Evolutionary conservation across 1,140 invertebrate genomes (phyloP).

Genomic region (Eupristina koningsbergeri): DNA sequence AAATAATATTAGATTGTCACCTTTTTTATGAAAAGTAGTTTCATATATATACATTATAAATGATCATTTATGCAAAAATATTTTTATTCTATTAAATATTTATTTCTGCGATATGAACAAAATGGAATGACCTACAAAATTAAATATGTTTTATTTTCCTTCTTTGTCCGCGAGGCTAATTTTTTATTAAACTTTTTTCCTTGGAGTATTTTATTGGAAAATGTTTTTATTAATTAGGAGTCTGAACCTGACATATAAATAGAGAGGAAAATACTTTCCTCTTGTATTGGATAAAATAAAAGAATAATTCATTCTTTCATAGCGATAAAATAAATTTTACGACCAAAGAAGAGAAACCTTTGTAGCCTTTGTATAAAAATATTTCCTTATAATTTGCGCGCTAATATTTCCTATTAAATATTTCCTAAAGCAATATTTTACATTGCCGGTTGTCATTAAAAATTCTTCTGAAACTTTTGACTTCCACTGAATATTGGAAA

Average conservation of each 20-base stretch:
- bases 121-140: slow-evolving; percentile 14
- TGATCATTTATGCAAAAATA: background rate
- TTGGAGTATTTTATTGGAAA: background rate
- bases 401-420: background rate
- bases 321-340: background rate
- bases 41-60: no score
- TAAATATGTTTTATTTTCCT: background rate
- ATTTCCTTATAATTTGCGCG: background rate
- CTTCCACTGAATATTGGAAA: no score
- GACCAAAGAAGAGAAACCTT: background rate
- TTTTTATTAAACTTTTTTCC: slow-evolving; percentile 8
- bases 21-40: no score
- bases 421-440: background rate
- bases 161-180: background rate
- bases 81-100: background rate
- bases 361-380: background rate
- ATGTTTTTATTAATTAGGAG: background rate
- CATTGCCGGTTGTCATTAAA: no score
- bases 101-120: background rate
- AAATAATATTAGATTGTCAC: no score
- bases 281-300: background rate
- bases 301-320: background rate
- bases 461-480: no score
- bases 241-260: background rate
- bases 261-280: background rate